Conservation (phyloP, 2,797 vertebrate genomes). For the Myripristis jacobus region DNA sequence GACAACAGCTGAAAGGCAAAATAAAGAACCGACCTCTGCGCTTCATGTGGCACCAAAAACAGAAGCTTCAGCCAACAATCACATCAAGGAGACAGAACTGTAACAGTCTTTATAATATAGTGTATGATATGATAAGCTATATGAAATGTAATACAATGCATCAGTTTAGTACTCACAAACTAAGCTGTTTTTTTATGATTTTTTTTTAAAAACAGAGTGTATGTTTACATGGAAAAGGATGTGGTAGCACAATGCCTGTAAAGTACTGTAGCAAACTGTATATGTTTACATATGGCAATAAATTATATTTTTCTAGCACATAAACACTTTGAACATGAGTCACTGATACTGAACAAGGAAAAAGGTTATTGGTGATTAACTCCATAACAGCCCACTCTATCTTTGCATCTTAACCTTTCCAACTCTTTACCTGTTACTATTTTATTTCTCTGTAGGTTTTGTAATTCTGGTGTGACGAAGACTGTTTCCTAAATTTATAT, state of each 20-base stretch:
- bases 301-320: conserved; percentile 54
- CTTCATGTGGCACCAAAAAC: conserved; percentile 27
- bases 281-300: conserved; percentile 47
- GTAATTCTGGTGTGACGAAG: too few relatives aligned
- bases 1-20: background rate
- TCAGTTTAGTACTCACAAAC: background rate
- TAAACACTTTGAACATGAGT: background rate
- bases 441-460: too few relatives aligned
- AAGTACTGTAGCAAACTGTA: conserved; percentile 1
- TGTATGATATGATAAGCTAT: background rate
- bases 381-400: too few relatives aligned
- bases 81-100: conserved; percentile 81
- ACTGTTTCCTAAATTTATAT: too few relatives aligned
- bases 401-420: too few relatives aligned
- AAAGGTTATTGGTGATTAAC: too few relatives aligned
- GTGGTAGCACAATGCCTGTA: conserved; percentile 4
- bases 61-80: background rate
- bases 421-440: too few relatives aligned
- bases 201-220: background rate
- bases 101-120: conserved; percentile 32
- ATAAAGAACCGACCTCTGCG: conserved; percentile 8
- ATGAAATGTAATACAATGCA: background rate
- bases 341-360: background rate
- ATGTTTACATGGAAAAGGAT: conserved; percentile 30
- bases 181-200: background rate